Base-by-base conservation (phyloP, 2,113 vertebrate species). In the Callionymus lyra region DNA sequence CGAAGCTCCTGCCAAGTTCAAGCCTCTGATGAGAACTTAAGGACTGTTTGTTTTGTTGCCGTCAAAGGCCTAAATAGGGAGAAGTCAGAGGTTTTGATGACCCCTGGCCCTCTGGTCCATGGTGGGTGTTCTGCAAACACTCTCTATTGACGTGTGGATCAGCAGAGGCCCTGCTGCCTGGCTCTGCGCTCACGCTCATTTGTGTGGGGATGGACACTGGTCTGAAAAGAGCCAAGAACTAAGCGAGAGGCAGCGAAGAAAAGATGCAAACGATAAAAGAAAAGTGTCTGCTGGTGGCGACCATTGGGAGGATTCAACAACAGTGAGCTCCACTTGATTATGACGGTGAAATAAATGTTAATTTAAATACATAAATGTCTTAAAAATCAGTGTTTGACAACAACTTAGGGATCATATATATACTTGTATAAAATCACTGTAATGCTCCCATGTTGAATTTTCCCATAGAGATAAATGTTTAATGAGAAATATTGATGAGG, bases 81-180 rank as follows among this genome's bases (percentile, higher is more conserved):
- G 65, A 73, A 56, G 68, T 49, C 61, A 42, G 53, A 70, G 70
- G 71, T 83, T 83, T 81, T 79, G 66, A 81, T 78, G 82, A 80
- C 77, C 83, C 68, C 31, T 73, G 72, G 62, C 74, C 81, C 57
- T 47, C 41, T 3, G 64, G 65, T 73, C 68, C 75, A 75, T 68
- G 57, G 79, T 79, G 73, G 77, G 74, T 76, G 78, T 80, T 77
- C 70, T 69, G 77, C 73, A 75, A 78, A 79, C 65, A 72, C 66
- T 70, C 57, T 47, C 65, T 56, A 72, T 77, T 79, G 74, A 78
- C 47, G 44, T 68, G 71, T 52, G 70, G 62, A 73, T 74, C 60
- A 76, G 74, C 62, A 72, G 65, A 63, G 56, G 65, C 70, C 54
- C 38, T 32, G 31, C 56, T 43, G 65, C 66, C 12, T 49, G 3